Percentiles rank a stretch among this genome's conserved stretches.
phyloP scores from a whole-genome alignment of 2,113 vertebrate genomes.

The Eulemur rufifrons region DNA sequence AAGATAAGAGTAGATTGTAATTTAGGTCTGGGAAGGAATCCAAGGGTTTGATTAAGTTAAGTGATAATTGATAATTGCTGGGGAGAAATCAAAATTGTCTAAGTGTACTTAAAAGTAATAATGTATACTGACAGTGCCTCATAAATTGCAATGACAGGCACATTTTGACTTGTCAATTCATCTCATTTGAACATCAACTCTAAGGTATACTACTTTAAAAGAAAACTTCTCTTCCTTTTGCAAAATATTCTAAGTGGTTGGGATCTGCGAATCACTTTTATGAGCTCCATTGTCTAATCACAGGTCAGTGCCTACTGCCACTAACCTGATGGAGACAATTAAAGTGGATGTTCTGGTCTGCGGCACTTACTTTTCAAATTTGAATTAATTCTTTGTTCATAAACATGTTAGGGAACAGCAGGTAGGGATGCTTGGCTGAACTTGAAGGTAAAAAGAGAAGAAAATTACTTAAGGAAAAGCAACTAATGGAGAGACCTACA shows the following conservation, averaged over 20 bases:
- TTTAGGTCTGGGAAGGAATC: constrained; percentile 56
- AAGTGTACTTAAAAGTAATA: constrained; percentile 48
- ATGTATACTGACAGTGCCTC: background rate
- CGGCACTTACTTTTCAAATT: background rate
- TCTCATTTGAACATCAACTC: background rate
- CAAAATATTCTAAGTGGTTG: background rate
- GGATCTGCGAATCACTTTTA: background rate
- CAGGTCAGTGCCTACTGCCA: background rate
- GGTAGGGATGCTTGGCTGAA: background rate
- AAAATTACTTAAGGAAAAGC: background rate
- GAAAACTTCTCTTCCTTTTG: background rate
- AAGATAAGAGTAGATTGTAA: constrained; percentile 58
- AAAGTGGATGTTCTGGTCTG: background rate
- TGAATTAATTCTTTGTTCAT: constrained; percentile 47
- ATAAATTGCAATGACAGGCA: background rate
- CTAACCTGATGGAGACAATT: background rate
- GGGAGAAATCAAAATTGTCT: constrained; percentile 52
- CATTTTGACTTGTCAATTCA: background rate
- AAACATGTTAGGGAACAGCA: background rate
- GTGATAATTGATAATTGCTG: constrained; percentile 62
- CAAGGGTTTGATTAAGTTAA: constrained; percentile 68
- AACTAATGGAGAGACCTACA: background rate
- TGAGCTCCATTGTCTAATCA: background rate
- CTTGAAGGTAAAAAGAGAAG: background rate
- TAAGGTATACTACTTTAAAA: background rate